Conservation (phyloP, 2,888 invertebrate species). For the Anodontia alba region DNA sequence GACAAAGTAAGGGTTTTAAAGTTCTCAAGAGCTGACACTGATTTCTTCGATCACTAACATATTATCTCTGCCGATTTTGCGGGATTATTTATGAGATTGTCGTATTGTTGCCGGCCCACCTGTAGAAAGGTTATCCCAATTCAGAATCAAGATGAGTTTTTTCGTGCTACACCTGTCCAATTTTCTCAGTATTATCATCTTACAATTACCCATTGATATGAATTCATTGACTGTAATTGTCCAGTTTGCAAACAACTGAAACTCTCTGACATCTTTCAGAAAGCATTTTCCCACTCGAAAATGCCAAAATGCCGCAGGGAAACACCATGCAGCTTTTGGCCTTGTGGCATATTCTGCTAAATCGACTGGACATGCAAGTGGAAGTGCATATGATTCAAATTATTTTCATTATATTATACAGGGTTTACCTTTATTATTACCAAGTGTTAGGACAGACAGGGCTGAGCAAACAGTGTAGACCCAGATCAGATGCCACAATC, state of each 20-base stretch:
- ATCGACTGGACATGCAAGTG: too few species aligned
- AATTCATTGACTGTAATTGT: constrained; percentile 8
- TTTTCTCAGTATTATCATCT: constrained; percentile 15
- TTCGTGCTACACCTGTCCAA: not conserved
- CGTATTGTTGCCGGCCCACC: not conserved
- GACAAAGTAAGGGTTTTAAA: too few species aligned
- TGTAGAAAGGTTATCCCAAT: not conserved
- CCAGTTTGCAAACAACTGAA: not conserved
- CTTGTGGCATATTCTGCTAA: too few species aligned
- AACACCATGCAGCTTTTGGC: too few species aligned
- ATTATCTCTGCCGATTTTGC: not conserved
- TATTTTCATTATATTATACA: too few species aligned
- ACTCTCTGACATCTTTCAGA: not conserved
- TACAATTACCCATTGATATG: constrained; percentile 2
- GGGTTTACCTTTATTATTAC: too few species aligned
- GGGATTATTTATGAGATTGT: constrained; percentile 4
- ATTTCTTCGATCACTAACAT: constrained; percentile 6
- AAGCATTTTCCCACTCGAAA: too few species aligned
- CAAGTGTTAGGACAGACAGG: too few species aligned
- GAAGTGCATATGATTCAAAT: too few species aligned
- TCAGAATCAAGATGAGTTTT: not conserved
- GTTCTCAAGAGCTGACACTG: not conserved
- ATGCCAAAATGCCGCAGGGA: too few species aligned
- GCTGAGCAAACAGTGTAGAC: too few species aligned
- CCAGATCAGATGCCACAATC: too few species aligned